Evolutionary conservation across 2,113 vertebrate species (phyloP), one percentile per base, ranked within the genome.

Genomic region (Clarias gariepinus): DNA sequence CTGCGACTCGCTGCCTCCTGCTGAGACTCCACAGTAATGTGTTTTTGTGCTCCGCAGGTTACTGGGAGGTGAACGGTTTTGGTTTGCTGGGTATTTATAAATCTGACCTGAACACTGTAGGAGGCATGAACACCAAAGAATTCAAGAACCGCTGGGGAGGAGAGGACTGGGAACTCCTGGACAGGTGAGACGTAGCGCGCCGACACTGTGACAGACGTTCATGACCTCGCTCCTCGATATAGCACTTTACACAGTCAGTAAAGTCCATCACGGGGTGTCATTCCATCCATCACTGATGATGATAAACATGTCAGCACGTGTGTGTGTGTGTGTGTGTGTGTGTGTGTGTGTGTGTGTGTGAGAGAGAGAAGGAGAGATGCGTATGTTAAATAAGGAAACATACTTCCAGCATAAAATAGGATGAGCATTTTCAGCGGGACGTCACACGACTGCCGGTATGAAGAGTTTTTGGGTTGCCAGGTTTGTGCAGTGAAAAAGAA

Each of bases 91-190:
- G 97, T 47, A 98, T 99, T 92, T 99, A 97, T 92, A 99, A 99
- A 90, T 98, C 98, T 13, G 98, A 99, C 91, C 93, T 99, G 93
- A 94, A 96, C 76, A 92, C 90, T 81, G 95, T 97, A 0, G 98
- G 98, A 76, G 98, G 98, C 88, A 99, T 99, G 98, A 99, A 99
- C 92, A 99, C 97, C 33, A 92, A 89, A 90, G 98, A 99, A 66
- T 99, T 95, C 92, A 95, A 88, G 55, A 95, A 98, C 68, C 95
- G 94, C 87, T 99, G 98, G 98, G 98, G 98, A 71, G 98, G 98
- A 92, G 98, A 99, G 87, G 98, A 99, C 94, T 99, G 98, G 98
- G 98, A 99, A 60, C 95, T 99, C 18, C 93, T 99, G 21, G 98
- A 99, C 95, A 96, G 98, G 98, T 98, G 85, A 88, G 91, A 11